Evolutionary conservation across 2,797 vertebrate genomes (phyloP).

Genomic region (Smutsia temminckii): DNA sequence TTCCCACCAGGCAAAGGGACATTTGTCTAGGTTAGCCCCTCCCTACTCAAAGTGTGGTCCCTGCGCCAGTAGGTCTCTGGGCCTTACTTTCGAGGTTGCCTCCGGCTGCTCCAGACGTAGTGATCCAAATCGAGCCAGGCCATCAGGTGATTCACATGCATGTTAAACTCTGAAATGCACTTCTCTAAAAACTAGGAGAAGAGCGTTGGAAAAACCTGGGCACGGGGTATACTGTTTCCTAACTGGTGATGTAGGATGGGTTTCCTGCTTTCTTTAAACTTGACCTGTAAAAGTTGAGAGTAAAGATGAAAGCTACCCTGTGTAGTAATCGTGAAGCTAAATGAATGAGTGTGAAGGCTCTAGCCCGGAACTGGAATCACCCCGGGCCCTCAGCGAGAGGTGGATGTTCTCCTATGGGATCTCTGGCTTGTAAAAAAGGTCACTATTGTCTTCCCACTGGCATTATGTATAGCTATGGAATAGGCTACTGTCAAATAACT

Average conservation of each 20-base stretch:
- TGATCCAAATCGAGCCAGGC: neutral
- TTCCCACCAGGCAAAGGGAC: neutral
- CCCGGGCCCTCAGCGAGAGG: neutral
- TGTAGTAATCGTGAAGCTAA: accelerated
- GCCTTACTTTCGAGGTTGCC: neutral
- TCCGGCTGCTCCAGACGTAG: neutral
- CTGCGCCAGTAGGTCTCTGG: too few relatives aligned
- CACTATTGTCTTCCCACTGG: neutral
- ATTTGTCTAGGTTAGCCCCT: neutral
- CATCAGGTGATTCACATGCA: neutral
- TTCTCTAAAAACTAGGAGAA: neutral
- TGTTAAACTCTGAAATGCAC: neutral
- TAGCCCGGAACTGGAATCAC: neutral
- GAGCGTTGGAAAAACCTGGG: neutral
- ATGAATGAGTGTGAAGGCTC: neutral
- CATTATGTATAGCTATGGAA: neutral
- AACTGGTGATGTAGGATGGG: neutral
- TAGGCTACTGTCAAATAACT: neutral
- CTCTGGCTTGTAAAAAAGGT: neutral
- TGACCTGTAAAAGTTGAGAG: neutral
- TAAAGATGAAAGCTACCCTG: neutral
- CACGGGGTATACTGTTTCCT: neutral
- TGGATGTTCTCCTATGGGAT: neutral
- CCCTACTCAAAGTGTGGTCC: neutral
- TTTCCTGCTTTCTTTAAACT: neutral